These are phyloP conservation scores for Zaprionus obscuricornis DNA, from an alignment of 2,888 invertebrate species.

Conservation along the genomic window DNA sequence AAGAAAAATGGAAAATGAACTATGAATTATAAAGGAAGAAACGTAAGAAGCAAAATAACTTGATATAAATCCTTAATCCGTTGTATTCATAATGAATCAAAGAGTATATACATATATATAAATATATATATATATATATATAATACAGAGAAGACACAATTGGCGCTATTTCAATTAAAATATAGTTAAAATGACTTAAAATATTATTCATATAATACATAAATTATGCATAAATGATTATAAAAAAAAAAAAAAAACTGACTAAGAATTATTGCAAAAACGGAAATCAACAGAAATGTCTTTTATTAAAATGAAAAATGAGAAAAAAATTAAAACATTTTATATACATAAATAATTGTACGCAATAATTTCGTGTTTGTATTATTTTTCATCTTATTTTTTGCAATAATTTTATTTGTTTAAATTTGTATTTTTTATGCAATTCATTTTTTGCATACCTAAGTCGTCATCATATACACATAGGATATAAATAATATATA, in stretches of 20 bases:
- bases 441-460: conserved; percentile 44
- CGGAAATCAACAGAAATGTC: conserved; percentile 16
- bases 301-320: conserved; percentile 29
- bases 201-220: too few species aligned
- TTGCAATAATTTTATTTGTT: conserved; percentile 36
- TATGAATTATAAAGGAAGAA: too few species aligned
- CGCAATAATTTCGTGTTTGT: too few species aligned
- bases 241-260: conserved; percentile 34
- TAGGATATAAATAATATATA: too few species aligned
- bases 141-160: conserved; percentile 48
- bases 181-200: conserved; percentile 68
- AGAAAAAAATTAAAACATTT: too few species aligned
- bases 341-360: conserved; percentile 45
- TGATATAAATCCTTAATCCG: conserved; percentile 52
- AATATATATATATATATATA: conserved; percentile 42
- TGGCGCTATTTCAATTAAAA: conserved; percentile 75
- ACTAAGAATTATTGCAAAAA: conserved; percentile 32
- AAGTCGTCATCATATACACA: conserved; percentile 69
- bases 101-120: conserved; percentile 24
- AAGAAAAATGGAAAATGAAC: conserved; percentile 29
- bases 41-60: conserved; percentile 37
- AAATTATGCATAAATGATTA: conserved; percentile 40
- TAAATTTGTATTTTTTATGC: too few species aligned
- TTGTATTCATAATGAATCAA: conserved; percentile 47
- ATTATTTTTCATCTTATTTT: too few species aligned